Percentiles rank a stretch among this genome's conserved stretches.
These are phyloP conservation scores for Nothobranchius furzeri DNA, from an alignment of 2,113 vertebrate genomes.

Conservation along the genomic window DNA sequence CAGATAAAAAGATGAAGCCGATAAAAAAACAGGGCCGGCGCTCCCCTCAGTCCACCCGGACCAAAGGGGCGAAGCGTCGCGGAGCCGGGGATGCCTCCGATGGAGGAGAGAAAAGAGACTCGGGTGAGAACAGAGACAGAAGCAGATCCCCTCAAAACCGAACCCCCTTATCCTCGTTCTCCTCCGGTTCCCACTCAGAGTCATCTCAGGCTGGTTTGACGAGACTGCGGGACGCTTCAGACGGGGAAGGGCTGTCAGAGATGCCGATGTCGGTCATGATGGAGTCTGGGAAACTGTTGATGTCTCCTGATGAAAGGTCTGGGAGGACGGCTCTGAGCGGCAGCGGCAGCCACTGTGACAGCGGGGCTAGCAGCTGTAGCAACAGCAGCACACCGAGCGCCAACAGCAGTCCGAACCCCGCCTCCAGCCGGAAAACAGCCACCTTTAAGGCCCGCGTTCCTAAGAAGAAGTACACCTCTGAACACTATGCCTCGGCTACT, in stretches of 20 bases:
- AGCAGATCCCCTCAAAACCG: conserved; percentile 70
- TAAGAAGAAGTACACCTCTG: conserved; percentile 89
- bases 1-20: conserved; percentile 84
- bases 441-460: conserved; percentile 90
- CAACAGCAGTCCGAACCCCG: conserved; percentile 81
- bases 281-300: conserved; percentile 48
- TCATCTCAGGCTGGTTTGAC: conserved; percentile 63
- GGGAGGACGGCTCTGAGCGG: conserved; percentile 54
- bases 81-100: conserved; percentile 66
- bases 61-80: conserved; percentile 84
- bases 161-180: conserved; percentile 58
- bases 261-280: conserved; percentile 2
- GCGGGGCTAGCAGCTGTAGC: conserved; percentile 68
- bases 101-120: conserved; percentile 76
- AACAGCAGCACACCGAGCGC: conserved; percentile 76
- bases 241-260: conserved; percentile 67
- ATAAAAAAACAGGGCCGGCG: conserved; percentile 83
- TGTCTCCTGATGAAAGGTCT: conserved; percentile 56
- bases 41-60: conserved; percentile 84
- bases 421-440: conserved; percentile 86
- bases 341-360: conserved; percentile 61
- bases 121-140: conserved; percentile 67
- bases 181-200: conserved; percentile 61
- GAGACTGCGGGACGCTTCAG: conserved; percentile 47
- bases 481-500: conserved; percentile 73